Evolutionary conservation across 2,113 vertebrate genomes (phyloP), one percentile per base, ranked within the genome.

Genomic region (Oryzias javanicus): DNA sequence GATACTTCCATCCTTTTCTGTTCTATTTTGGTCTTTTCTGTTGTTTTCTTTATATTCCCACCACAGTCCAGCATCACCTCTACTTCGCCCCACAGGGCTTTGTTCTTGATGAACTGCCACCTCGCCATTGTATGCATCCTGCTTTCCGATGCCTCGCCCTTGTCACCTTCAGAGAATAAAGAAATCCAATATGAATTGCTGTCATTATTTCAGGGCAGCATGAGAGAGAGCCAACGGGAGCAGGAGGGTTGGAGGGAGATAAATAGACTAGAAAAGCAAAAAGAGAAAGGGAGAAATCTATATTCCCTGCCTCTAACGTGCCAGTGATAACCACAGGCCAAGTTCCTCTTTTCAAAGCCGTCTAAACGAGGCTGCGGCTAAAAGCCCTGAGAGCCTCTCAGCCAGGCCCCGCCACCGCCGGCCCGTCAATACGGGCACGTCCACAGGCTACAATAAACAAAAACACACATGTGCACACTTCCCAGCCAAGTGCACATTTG

Each of bases 111-210:
- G 68, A 79, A 76, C 81, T 78, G 72, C 66, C 60, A 14, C 66
- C 76, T 79, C 74, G 68, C 58, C 65, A 85, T 72, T 71, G 70
- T 81, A 72, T 79, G 45, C 66, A 60, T 78, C 76, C 79, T 72
- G 49, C 65, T 68, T 74, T 74, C 63, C 7, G 12, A 42, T 22
- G 70, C 64, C 59, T 74, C 70, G 55, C 76, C 64, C 76, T 64
- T 72, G 62, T 81, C 82, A 79, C 77, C 82, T 79, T 78, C 69
- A 46, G 64, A 84, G 69, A 70, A 82, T 68, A 69, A 72, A 75
- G 72, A 85, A 81, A 86, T 89, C 78, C 82, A 79, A 89, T 87
- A 88, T 74, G 61, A 83, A 85, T 72, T 83, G 78, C 85, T 84
- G 81, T 85, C 79, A 85, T 87, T 88, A 89, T 83, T 81, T 74